Base-by-base conservation (phyloP, 2,888 invertebrate genomes). In the Petrolisthes manimaculis region DNA sequence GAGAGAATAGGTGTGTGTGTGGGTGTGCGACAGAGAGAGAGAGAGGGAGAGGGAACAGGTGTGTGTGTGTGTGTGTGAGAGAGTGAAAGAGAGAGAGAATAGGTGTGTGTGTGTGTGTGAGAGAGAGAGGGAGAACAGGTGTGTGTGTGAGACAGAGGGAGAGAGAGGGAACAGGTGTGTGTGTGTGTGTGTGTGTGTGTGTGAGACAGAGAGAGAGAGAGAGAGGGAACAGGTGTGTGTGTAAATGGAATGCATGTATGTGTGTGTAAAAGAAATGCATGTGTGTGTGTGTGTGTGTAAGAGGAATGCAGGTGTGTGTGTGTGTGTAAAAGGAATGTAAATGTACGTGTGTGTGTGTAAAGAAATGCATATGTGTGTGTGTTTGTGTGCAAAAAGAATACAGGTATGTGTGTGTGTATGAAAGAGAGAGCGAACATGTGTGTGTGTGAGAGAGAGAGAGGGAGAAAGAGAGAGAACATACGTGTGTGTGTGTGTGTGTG, bases 111-210 rank as follows among this genome's bases (percentile, higher is more conserved):
- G 21, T n/a, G 55, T n/a, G n/a, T 14, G 37, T 37, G 78, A 78
- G 78, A 78, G 78, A 78, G 78, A 78, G 78, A 78, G 78, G 37
- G 78, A 78, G 78, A 78, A 37, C 21, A 37, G 37, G 78, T 24
- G 78, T 24, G 78, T 37, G 78, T 37, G 78, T 37, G n/a, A n/a
- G 77, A 67, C 8, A 67, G 53, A 54, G 67, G n/a, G 82, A n/a
- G 53, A 54, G n/a, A n/a, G 24, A 21, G 24, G 14, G 82, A 77
- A 24, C 4, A 51, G n/a, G 12, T 6, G 4, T 5, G 9, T 6
- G 14, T 18, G 21, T n/a, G 55, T n/a, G n/a, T 14, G 37, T 37
- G 21, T 37, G 37, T 37, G 78, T 37, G 78, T 37, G n/a, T n/a
- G n/a, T n/a, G n/a, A n/a, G n/a, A n/a, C n/a, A n/a, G n/a, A n/a